Percentiles rank a stretch among this genome's conserved stretches.
Evolutionary conservation across 1,140 invertebrate species (phyloP).

Genomic region (Drosophila ogumai): DNA sequence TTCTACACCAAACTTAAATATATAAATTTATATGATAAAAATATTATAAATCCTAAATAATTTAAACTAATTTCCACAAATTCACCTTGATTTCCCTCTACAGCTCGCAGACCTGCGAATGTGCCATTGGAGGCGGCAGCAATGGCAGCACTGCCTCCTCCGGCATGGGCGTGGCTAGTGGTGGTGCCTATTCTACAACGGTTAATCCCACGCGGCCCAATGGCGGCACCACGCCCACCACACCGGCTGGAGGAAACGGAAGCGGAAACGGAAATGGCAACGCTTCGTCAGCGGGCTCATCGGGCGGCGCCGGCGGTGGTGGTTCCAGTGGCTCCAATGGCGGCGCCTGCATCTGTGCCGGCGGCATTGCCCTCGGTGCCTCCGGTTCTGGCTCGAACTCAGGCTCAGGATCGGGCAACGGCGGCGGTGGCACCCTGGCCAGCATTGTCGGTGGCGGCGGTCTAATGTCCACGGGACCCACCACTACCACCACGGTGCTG

Average conservation of each 20-base stretch:
- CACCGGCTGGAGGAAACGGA: constrained; percentile 76
- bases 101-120: constrained; percentile 85
- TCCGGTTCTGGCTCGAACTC: constrained; percentile 35
- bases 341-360: constrained; percentile 50
- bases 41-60: background rate
- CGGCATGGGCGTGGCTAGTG: constrained; percentile 42
- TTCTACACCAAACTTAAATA: background rate
- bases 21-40: background rate
- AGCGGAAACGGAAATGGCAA: constrained; percentile 64
- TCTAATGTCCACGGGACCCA: constrained; percentile 82
- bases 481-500: constrained; percentile 81
- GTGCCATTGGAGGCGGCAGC: constrained; percentile 86
- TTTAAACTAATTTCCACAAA: constrained; percentile 27
- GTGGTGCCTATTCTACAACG: constrained; percentile 78
- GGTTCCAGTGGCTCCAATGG: constrained; percentile 26
- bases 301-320: background rate
- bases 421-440: constrained; percentile 60
- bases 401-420: constrained; percentile 30
- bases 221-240: constrained; percentile 82
- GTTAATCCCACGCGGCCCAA: constrained; percentile 83
- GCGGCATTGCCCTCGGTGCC: constrained; percentile 45
- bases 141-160: constrained; percentile 82
- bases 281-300: constrained; percentile 28
- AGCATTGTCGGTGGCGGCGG: constrained; percentile 76
- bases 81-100: background rate